Conservation (phyloP, 2,113 vertebrate species). For the Lota lota region DNA sequence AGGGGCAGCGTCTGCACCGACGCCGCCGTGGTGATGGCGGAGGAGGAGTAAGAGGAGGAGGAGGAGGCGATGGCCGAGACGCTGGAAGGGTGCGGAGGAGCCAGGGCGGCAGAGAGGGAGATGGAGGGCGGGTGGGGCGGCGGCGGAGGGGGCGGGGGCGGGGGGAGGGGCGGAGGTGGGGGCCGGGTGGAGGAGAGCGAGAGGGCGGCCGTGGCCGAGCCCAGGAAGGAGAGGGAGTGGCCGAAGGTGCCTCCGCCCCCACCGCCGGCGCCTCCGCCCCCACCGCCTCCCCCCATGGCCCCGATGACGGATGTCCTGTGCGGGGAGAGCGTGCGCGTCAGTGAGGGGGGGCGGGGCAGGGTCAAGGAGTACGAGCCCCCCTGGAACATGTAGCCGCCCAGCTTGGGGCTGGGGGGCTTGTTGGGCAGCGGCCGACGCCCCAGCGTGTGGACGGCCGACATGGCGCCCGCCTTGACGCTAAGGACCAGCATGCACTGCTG, state of each 20-base stretch:
- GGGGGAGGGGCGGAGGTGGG: constrained; percentile 71
- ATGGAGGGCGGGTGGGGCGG: constrained; percentile 20
- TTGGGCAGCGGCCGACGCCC: constrained; percentile 68
- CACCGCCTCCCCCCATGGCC: constrained; percentile 47
- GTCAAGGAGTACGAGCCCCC: constrained; percentile 71
- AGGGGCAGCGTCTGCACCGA: constrained; percentile 40
- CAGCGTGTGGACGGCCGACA: constrained; percentile 70
- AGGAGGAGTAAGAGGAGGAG: constrained; percentile 57
- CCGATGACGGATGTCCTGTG: constrained; percentile 68
- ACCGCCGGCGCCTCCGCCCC: constrained; percentile 26
- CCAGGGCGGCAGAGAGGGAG: constrained; percentile 14
- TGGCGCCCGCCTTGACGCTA: constrained; percentile 77
- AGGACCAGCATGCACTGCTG: constrained; percentile 90
- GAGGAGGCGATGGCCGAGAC: constrained; percentile 9
- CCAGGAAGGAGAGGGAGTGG: constrained; percentile 55
- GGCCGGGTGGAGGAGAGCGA: constrained; percentile 70
- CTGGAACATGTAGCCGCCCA: constrained; percentile 46
- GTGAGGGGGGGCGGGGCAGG: constrained; percentile 67
- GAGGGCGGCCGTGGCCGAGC: constrained; percentile 70
- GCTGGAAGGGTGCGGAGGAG: constrained; percentile 46
- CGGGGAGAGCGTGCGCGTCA: constrained; percentile 65
- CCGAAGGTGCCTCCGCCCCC: constrained; percentile 52
- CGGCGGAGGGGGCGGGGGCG: constrained; percentile 61
- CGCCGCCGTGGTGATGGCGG: constrained; percentile 9
- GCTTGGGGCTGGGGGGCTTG: constrained; percentile 72